A percentile compares a stretch with the other conserved stretches of the same genome.
phyloP scores from a whole-genome alignment of 2,113 vertebrate genomes.

The Festucalex cinctus region DNA sequence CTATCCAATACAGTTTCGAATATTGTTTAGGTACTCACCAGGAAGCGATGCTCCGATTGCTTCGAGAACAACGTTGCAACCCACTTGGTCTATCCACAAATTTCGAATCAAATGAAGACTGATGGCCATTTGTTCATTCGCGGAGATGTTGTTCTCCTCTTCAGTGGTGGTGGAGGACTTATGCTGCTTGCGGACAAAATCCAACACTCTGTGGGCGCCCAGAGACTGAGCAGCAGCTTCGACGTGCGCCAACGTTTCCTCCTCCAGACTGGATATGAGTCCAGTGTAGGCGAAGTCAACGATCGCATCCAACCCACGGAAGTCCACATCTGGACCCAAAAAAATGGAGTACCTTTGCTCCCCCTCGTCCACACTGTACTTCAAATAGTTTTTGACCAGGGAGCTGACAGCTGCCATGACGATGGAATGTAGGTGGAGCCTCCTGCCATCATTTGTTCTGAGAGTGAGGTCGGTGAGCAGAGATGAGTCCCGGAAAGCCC shows the following conservation, averaged over 20 bases:
- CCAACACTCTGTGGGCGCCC: conserved; percentile 68
- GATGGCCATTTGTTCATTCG: conserved; percentile 68
- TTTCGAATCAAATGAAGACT: conserved; percentile 70
- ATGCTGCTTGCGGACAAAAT: conserved; percentile 50
- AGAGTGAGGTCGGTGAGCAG: conserved; percentile 72
- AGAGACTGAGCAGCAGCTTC: conserved; percentile 64
- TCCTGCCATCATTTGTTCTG: conserved; percentile 34
- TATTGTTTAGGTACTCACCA: conserved; percentile 59
- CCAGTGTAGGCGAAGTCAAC: conserved; percentile 85
- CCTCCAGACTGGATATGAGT: conserved; percentile 38
- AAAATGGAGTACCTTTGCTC: conserved; percentile 21
- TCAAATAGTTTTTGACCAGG: conserved; percentile 41
- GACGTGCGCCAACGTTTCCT: conserved; percentile 47
- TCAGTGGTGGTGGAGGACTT: background rate
- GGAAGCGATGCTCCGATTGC: conserved; percentile 62
- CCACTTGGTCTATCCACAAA: conserved; percentile 68
- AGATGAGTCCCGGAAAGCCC: conserved; percentile 54
- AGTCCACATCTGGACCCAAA: conserved; percentile 50
- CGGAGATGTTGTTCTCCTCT: conserved; percentile 14
- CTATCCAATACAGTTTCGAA: background rate
- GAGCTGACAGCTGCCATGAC: conserved; percentile 75
- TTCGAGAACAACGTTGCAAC: conserved; percentile 80
- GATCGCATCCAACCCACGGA: conserved; percentile 69
- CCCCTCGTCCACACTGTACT: conserved; percentile 4
- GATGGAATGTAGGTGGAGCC: conserved; percentile 60